Evolutionary conservation across 2,113 vertebrate genomes (phyloP), one percentile per base, ranked within the genome.

Genomic region (Petromus typicus): DNA sequence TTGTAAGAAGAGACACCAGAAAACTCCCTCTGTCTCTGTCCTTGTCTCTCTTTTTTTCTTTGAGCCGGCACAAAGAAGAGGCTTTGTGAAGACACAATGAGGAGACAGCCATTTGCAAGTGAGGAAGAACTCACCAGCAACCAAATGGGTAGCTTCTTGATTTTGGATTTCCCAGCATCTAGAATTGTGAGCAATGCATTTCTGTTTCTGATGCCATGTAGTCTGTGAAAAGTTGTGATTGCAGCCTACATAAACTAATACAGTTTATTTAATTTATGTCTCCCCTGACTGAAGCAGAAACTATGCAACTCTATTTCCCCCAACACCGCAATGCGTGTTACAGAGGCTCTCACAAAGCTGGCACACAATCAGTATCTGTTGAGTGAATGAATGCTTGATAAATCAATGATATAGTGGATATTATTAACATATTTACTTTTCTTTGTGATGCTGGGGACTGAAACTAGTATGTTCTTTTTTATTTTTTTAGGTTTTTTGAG

Each of bases 221-320:
- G 25, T 64, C 23, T 54, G 43, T 64, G 40, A 5, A 78, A 32
- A 79, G 71, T 78, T 71, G 34, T 71, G 56, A 71, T 7, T 43
- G 75, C 37, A 69, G 37, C 78, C 45, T 23, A 69, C 27, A 22
- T 54, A 59, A 16, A 63, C 13, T 20, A 63, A 51, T 4, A 43
- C 2, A 82, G 25, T 64, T 94, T 67, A 80, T 75, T 95, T 91
- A 69, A 88, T 51, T 86, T 40, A 64, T 82, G 10, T 81, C 27
- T 86, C 27, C 27, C 16, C 32, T 10, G n/a, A n/a, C 13, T 61
- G 80, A 82, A 23, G 54, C 54, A 64, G 69, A 78, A n/a, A 61
- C 6, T 20, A 64, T 48, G 51, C 22, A 64, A 61, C 32, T 86
- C 8, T 54, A 48, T 76, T 85, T 91, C 54, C 23, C 59, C 8